Evolutionary conservation across 2,113 vertebrate genomes (phyloP), one percentile per base, ranked within the genome.

Genomic region (Megaceryle torquata): DNA sequence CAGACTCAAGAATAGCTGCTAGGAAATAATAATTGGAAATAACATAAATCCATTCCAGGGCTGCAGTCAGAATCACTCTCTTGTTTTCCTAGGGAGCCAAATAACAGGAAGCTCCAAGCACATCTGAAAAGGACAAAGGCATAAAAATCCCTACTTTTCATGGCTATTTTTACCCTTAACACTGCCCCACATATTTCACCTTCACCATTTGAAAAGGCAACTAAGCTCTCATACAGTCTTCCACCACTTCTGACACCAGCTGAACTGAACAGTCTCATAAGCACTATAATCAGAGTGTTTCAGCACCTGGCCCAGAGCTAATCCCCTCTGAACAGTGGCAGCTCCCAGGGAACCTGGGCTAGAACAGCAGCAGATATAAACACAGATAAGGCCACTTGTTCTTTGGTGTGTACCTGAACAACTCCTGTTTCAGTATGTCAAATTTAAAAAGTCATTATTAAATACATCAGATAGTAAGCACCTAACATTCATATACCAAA

Each of bases 401-500:
- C 93, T 97, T 95, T 93, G 84, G 77, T 84, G 77, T 82, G 91
- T 44, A 94, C 82, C 84, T 85, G 72, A 95, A 82, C 44, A 88
- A 86, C 44, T 85, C 65, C 71, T 65, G 51, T 46, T 72, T 90
- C 4, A 9, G 21, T 76, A 82, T 19, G 53, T 84, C 70, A 71
- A 4, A 81, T 72, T 90, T 59, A 19, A 76, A 91, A 90, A 79
- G 74, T 74, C 69, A 24, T 69, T 50, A 53, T 78, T 83, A 76
- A 86, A 79, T 21, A 75, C 25, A 64, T 10, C 60, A 82, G 88
- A 61, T 18, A 50, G 43, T 75, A 68, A 95, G 86, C 77, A 96
- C 75, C 79, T 78, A 69, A 94, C 72, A 95, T 87, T 91, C 82
- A 80, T 57, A 12, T 44, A 82, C 26, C 39, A 48, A 77, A 41